Evolutionary conservation across 2,797 vertebrate genomes (phyloP), one percentile per base, ranked within the genome.

Genomic region (Leptoclinus maculatus): DNA sequence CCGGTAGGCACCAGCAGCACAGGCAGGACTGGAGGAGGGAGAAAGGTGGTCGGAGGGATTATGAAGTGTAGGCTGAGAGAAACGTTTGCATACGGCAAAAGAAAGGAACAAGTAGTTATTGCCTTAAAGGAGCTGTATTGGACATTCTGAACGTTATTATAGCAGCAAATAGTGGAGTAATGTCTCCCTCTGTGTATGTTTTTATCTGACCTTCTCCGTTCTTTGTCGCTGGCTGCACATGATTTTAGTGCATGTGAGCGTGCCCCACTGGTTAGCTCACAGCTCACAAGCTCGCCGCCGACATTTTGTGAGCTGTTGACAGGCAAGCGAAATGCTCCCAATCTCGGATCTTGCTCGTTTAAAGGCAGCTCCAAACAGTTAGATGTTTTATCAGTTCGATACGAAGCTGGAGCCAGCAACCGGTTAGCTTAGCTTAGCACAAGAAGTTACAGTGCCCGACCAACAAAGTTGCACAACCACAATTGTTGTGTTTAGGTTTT

Each of bases 1-100:
- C 96, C 25, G 97, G 96, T 39, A 97, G 95, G 86, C 96, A 97
- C 97, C 98, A 99, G 90, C 97, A 99, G 87, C 97, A 98, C 76
- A 99, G 92, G 87, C 97, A 98, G 2, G 97, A 98, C 98, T 99
- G 80, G 70, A 75, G 38, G 5, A 62, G 57, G 53, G 67, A 38
- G 16, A 16, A 11, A 65, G 53, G 27, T 7, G 38, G 17, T 63
- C 19, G 59, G 29, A 7, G 2, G 38, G 49, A 69, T 23, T 8
- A 21, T 36, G 6, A 72, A 66, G 7, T 6, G 11, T 0, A 2
- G 45, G 9, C 53, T 41, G 25, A 49, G 16, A 67, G 13, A 58
- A 63, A 78, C 27, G 1, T 54, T 8, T 29, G 13, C 4, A 10
- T 11, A 43, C 2, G 11, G 12, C 10, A 41, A 74, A 65, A n/a